Evolutionary conservation across 1,140 invertebrate species (phyloP), one percentile per base, ranked within the genome.

Genomic region (Heliconius hermathena): DNA sequence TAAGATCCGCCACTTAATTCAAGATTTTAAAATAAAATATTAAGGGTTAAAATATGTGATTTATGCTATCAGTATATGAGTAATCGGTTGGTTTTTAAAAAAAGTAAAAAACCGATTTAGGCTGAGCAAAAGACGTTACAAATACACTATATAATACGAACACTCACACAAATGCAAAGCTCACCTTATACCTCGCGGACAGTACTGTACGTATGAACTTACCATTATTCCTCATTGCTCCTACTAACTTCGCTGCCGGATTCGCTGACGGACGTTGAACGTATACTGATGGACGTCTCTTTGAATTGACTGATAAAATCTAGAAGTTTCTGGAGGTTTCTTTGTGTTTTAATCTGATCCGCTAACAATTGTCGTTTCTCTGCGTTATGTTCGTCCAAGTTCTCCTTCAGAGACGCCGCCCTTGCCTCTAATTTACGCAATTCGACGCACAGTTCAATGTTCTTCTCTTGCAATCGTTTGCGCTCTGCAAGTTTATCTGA

Each of bases 251-350:
- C 91, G 74, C 91, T 92, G 22, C 91, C 86, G 16, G 91, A 89
- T 22, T 94, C 92, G 71, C 92, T 93, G 11, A 83, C 81, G 0
- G 92, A 92, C 5, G 91, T 92, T 1, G 92, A 92, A 0, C 89
- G 87, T 13, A 93, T 81, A 72, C 90, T 92, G 33, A 94, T 86
- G 13, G 94, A 91, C 8, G 93, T 94, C 71, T 95, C 94, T 77
- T 95, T 95, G 77, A 95, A 95, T 76, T 93, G 93, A 52, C 91
- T 91, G 79, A 95, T 94, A 82, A 95, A 95, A 79, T 95, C 94
- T 16, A 95, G 85, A 0, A 95, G 88, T 57, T 94, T 94, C 86
- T 95, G 94, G 16, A 95, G 87, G 81, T 93, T 93, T 66, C 92
- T 89, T 79, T 94, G 93, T 0, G 93, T 95, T 74, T 94, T 90